Base-by-base conservation (phyloP, 2,888 invertebrate genomes). In the Loripinus fragilis region DNA sequence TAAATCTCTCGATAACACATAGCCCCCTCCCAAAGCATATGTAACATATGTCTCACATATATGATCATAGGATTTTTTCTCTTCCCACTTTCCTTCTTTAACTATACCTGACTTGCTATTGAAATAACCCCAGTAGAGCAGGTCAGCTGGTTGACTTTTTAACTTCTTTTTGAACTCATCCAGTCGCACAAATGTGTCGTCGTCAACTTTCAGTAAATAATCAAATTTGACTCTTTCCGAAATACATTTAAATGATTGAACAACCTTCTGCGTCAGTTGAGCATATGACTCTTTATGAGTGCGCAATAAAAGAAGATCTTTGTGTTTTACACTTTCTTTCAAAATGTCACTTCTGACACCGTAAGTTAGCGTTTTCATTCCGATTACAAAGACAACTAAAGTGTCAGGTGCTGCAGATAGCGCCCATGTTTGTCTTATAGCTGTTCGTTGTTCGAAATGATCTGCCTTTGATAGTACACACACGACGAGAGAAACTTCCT, bases 21-120 rank as follows among this genome's bases (percentile, higher is more conserved):
- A 55, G 2, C 55, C 55, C 3, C 55, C 55, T 7, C 55, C 55
- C 28, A 55, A 55, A 10, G 55, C 55, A 28, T 55, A 55, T 7
- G 55, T 2, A 25, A 55, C 55, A 25, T 55, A 55, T 55, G 5
- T 55, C 2, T 55, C 55, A 55, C 55, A 55, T 55, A 55, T 55
- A n/a, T n/a, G n/a, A n/a, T n/a, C n/a, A 28, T 55, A 55, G 3
- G 55, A 28, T 28, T 55, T 55, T 12, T 5, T 5, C 30, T 55
- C 55, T 8, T 25, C 55, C 55, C 55, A 55, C 17, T 55, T 55
- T 23, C 55, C 55, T 28, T 28, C 55, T 20, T 55, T 55, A 7
- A 55, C 55, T 28, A 55, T 28, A 3, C 2, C 25, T 8, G 55
- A 55, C 8, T 28, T 20, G 28, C 5, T 25, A 55, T 55, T 55